phyloP scores from a whole-genome alignment of 2,797 vertebrate genomes.

The Gila robusta region DNA sequence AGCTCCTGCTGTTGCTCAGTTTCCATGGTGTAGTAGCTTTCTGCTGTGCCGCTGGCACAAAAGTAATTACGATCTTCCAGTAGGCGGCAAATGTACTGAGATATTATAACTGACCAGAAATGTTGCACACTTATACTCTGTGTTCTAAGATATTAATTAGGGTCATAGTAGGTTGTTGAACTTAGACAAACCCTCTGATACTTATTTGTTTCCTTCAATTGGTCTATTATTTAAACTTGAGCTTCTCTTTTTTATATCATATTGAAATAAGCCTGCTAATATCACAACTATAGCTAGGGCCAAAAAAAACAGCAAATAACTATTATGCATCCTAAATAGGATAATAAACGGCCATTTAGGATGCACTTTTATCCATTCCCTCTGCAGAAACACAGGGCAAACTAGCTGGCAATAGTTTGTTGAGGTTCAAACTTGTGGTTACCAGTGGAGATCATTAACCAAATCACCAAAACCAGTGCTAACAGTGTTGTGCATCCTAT shows the following conservation, averaged over 20 bases:
- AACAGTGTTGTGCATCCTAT: background rate
- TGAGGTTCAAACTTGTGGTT: background rate
- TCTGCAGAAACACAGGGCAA: background rate
- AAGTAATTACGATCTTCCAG: constrained; percentile 22
- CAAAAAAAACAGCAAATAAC: background rate
- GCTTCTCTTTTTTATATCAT: background rate
- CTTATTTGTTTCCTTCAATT: constrained; percentile 20
- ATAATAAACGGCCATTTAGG: background rate
- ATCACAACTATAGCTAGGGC: background rate
- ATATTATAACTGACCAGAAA: constrained; percentile 9
- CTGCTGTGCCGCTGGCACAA: background rate
- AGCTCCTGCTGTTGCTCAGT: constrained; percentile 1
- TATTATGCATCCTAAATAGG: background rate
- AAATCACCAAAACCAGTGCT: background rate
- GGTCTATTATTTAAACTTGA: background rate
- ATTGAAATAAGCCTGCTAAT: background rate
- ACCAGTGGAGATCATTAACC: background rate
- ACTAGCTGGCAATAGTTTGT: background rate
- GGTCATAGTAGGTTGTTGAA: background rate
- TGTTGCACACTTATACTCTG: background rate
- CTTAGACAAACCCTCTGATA: constrained; percentile 3
- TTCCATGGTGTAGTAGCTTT: constrained; percentile 9
- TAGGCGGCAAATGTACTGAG: background rate
- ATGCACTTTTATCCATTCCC: background rate
- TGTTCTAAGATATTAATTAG: constrained; percentile 14